Conservation (phyloP, 2,797 vertebrate species). For the Decapterus maruadsi region DNA sequence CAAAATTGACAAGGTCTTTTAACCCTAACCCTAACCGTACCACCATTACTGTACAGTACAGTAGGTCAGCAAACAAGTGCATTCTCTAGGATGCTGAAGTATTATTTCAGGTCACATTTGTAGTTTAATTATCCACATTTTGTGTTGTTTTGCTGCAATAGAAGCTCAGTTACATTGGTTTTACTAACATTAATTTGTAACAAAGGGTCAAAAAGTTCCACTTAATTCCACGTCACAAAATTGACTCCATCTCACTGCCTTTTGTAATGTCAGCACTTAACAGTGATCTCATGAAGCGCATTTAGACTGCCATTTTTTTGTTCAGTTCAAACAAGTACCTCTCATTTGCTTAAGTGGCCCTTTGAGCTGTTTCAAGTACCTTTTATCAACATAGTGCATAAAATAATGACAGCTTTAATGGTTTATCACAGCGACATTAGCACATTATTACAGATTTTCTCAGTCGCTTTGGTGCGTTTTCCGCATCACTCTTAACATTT, state of each 20-base stretch:
- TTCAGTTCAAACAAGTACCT: neutral
- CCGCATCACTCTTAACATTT: too few relatives aligned
- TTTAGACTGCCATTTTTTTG: neutral
- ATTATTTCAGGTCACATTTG: neutral
- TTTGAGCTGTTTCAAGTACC: too few relatives aligned
- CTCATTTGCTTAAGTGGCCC: too few relatives aligned
- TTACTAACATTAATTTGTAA: too few relatives aligned
- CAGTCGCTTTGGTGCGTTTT: too few relatives aligned
- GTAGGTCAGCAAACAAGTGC: neutral
- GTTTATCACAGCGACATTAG: neutral
- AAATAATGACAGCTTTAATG: neutral
- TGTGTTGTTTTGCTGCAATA: too few relatives aligned
- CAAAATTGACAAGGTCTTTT: neutral
- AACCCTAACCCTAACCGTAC: too few relatives aligned
- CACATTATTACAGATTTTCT: too few relatives aligned
- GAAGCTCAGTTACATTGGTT: too few relatives aligned
- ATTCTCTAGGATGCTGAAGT: neutral
- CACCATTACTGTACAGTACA: neutral
- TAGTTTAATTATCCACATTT: too few relatives aligned
- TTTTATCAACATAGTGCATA: neutral
- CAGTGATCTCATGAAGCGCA: neutral
- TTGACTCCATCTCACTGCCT: neutral
- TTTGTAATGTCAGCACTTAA: neutral
- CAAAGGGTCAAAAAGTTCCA: too few relatives aligned
- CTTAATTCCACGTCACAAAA: too few relatives aligned